These are phyloP conservation scores for Cistogaster globosa DNA, from an alignment of 2,888 invertebrate species.

Conservation along the genomic window DNA sequence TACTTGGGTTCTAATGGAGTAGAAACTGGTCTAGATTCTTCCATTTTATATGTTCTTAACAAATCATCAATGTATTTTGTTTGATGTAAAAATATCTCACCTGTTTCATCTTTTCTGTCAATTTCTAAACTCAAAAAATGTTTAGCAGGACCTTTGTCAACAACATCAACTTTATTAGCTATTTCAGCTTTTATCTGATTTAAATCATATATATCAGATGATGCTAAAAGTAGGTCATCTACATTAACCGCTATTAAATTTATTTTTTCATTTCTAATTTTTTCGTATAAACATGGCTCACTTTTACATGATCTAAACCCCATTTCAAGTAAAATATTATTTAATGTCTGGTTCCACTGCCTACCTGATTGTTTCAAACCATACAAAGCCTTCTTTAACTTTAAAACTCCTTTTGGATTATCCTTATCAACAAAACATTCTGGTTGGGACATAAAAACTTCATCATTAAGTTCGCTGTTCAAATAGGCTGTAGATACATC, in stretches of 20 bases:
- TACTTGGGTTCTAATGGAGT: constrained; percentile 70
- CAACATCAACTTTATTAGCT: neutral
- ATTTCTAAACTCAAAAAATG: constrained; percentile 7
- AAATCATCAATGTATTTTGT: constrained; percentile 32
- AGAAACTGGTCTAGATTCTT: constrained; percentile 66
- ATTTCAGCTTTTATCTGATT: neutral
- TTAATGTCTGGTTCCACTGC: constrained; percentile 43
- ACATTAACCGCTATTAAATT: neutral
- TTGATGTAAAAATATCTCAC: neutral
- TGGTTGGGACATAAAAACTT: constrained; percentile 62
- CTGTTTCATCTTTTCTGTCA: neutral
- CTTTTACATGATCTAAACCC: constrained; percentile 60
- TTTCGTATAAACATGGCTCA: constrained; percentile 65
- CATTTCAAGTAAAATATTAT: constrained; percentile 53
- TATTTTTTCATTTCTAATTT: neutral
- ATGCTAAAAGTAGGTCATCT: neutral
- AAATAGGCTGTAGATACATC: constrained; percentile 67
- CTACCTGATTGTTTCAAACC: constrained; percentile 71
- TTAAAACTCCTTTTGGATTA: constrained; percentile 51
- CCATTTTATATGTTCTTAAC: constrained; percentile 67
- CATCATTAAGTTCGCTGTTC: constrained; percentile 60
- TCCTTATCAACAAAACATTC: constrained; percentile 51
- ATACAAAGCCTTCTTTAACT: constrained; percentile 67
- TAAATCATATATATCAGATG: neutral
- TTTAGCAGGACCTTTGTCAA: constrained; percentile 1